A percentile compares a stretch with the other conserved stretches of the same genome.
phyloP scores from a whole-genome alignment of 2,888 invertebrate genomes.

The Trimorus sp. region DNA sequence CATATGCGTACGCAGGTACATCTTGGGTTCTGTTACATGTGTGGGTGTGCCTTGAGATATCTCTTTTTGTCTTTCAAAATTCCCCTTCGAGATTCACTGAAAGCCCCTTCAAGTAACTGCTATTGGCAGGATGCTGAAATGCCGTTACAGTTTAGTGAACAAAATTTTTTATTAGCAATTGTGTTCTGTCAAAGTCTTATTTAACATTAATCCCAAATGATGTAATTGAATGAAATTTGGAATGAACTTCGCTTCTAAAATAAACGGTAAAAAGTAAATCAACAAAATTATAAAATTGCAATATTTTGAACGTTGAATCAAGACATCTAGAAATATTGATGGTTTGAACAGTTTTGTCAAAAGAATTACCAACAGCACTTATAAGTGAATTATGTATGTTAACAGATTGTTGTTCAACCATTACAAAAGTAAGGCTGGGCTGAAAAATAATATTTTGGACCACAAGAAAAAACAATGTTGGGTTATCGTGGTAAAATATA shows the following conservation, averaged over 20 bases:
- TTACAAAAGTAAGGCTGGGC: no score
- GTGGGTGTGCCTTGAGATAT: slow-evolving; percentile 80
- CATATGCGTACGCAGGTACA: no score
- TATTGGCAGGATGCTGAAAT: slow-evolving; percentile 81
- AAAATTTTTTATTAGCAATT: slow-evolving; percentile 12
- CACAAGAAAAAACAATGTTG: no score
- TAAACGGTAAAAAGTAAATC: slow-evolving; percentile 3
- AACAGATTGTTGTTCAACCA: no score
- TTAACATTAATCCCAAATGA: neutral
- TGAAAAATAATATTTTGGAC: no score
- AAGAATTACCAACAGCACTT: no score
- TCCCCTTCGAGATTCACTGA: slow-evolving; percentile 75
- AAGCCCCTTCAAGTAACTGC: slow-evolving; percentile 75
- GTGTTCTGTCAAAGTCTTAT: slow-evolving; percentile 1
- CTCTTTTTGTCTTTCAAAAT: slow-evolving; percentile 71
- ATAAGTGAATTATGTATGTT: no score
- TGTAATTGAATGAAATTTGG: slow-evolving; percentile 16
- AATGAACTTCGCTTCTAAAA: slow-evolving; percentile 1
- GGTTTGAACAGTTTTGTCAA: no score
- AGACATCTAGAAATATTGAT: no score
- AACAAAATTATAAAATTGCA: neutral
- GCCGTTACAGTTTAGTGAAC: slow-evolving; percentile 70
- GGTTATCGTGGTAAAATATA: no score
- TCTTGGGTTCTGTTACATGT: no score
- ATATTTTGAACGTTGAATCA: neutral